Conservation (phyloP, 2,113 vertebrate genomes). For the Leucopsar rothschildi region DNA sequence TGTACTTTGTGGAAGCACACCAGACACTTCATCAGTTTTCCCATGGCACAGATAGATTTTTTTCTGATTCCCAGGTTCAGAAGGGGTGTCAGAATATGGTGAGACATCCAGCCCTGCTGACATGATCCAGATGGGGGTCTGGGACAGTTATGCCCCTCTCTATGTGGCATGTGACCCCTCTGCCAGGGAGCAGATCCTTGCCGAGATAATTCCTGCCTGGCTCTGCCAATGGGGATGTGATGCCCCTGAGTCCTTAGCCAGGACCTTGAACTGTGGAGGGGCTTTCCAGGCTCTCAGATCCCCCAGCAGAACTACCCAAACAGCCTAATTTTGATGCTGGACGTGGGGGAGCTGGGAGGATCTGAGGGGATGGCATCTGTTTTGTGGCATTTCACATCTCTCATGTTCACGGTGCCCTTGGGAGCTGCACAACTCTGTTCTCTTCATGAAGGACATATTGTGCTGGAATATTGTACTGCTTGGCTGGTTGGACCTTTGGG, state of each 20-base stretch:
- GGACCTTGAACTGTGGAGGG: not conserved
- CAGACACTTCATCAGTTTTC: not conserved
- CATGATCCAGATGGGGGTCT: accelerated
- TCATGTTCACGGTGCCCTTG: not conserved
- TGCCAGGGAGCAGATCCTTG: not conserved
- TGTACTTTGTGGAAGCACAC: not conserved
- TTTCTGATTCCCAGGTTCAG: not conserved
- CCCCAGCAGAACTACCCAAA: not conserved
- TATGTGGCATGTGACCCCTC: not conserved
- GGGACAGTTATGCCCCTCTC: not conserved
- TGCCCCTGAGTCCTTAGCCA: not conserved
- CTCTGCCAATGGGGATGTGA: not conserved
- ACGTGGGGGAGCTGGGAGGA: accelerated
- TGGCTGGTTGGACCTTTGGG: not conserved
- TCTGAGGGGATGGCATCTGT: not conserved
- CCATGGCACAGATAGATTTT: not conserved
- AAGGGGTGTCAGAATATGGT: not conserved
- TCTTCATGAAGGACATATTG: not conserved
- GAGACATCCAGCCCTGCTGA: not conserved
- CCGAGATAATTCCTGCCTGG: not conserved
- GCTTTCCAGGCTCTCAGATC: not conserved
- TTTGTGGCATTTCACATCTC: not conserved
- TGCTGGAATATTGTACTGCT: not conserved
- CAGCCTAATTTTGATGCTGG: not conserved
- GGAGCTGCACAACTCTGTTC: not conserved